Evolutionary conservation across 2,797 vertebrate genomes (phyloP).

Genomic region (Euphonia xanthogaster): DNA sequence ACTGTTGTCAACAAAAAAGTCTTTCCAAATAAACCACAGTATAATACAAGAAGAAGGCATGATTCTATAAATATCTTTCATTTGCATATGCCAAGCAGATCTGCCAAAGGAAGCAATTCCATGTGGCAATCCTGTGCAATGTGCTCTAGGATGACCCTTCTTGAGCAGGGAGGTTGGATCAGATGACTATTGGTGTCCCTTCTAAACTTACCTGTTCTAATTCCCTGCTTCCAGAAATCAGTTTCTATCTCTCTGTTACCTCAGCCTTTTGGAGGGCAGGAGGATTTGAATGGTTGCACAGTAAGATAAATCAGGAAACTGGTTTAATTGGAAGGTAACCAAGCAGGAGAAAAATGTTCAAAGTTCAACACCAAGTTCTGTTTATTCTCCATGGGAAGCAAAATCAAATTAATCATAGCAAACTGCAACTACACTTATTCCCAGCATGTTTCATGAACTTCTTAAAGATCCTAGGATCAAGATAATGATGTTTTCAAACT

Average conservation of each 20-base stretch:
- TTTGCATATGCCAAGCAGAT: background rate
- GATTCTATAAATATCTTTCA: background rate
- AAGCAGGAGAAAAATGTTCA: background rate
- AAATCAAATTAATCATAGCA: background rate
- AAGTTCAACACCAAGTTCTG: background rate
- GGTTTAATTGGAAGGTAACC: background rate
- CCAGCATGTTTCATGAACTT: background rate
- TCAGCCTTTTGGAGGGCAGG: background rate
- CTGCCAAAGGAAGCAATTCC: background rate
- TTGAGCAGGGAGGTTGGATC: background rate
- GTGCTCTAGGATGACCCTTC: background rate
- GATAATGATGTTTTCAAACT: background rate
- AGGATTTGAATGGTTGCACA: background rate
- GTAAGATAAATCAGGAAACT: background rate
- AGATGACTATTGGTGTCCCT: background rate
- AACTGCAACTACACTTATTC: background rate
- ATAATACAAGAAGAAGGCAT: background rate
- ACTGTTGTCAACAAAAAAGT: background rate
- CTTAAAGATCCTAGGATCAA: background rate
- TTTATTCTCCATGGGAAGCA: background rate
- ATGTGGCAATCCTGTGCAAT: accelerated
- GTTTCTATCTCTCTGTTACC: background rate
- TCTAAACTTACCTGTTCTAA: background rate
- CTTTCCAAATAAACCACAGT: background rate
- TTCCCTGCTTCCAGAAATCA: background rate